Percentiles rank a stretch among this genome's conserved stretches.
These are phyloP conservation scores for Homarus gammarus DNA, from an alignment of 2,888 invertebrate species.

Conservation along the genomic window DNA sequence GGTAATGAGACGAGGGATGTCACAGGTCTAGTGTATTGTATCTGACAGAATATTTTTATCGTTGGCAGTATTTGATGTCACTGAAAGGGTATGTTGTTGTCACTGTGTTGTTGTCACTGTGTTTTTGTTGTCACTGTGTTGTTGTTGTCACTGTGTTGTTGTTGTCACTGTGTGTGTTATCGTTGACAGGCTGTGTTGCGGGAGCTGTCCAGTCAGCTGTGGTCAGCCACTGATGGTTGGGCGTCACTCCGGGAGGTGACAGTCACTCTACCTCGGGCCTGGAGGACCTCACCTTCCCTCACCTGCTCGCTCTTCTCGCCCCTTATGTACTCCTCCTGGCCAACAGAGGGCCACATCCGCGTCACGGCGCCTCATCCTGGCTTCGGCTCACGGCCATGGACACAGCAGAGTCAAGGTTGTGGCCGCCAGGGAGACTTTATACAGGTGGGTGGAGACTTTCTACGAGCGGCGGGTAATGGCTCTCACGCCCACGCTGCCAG, in stretches of 20 bases:
- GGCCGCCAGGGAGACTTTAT: conserved; percentile 83
- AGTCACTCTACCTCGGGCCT: conserved; percentile 83
- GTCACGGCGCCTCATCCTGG: conserved; percentile 79
- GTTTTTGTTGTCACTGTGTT: no score
- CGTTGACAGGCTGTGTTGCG: conserved; percentile 81
- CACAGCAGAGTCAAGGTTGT: conserved; percentile 84
- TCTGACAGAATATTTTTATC: no score
- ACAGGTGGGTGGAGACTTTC: conserved; percentile 79
- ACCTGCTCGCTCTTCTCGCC: conserved; percentile 63
- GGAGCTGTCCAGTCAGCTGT: conserved; percentile 82
- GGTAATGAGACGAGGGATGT: no score
- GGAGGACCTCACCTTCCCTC: conserved; percentile 78
- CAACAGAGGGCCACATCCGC: conserved; percentile 39
- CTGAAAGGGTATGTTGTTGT: no score
- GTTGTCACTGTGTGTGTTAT: no score
- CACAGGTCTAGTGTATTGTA: no score
- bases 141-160: no score
- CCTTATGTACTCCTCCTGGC: neutral
- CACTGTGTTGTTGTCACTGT: no score
- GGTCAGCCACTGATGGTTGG: conserved; percentile 82
- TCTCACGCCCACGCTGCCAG: conserved; percentile 77
- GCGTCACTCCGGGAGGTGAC: conserved; percentile 83
- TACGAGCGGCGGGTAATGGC: conserved; percentile 75
- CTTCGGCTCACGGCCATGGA: conserved; percentile 82
- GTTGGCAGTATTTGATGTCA: no score